These are phyloP conservation scores for Centruroides sculpturatus DNA, from an alignment of 1,140 invertebrate species.

Conservation along the genomic window DNA sequence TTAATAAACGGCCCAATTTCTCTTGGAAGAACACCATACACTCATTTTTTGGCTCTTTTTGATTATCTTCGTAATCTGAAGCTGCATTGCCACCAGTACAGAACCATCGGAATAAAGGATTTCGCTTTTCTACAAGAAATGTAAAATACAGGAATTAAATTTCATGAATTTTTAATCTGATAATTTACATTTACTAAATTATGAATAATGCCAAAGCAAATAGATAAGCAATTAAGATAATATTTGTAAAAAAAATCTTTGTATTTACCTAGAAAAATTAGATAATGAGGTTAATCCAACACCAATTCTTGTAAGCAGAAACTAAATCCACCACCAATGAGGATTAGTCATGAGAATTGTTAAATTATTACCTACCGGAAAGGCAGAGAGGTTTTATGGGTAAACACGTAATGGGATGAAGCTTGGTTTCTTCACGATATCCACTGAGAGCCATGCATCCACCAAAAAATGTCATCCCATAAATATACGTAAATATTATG, in stretches of 20 bases:
- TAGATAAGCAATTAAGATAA: too few relatives aligned
- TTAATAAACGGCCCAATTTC: constrained; percentile 55
- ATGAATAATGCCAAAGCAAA: too few relatives aligned
- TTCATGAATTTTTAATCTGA: too few relatives aligned
- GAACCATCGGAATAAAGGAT: constrained; percentile 58
- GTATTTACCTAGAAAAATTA: too few relatives aligned
- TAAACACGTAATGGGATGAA: constrained; percentile 57
- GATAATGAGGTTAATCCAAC: too few relatives aligned
- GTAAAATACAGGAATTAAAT: not conserved
- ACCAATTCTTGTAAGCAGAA: too few relatives aligned
- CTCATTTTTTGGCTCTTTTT: constrained; percentile 62
- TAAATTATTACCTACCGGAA: constrained; percentile 35
- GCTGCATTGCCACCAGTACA: constrained; percentile 50
- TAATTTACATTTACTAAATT: too few relatives aligned
- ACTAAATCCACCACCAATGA: too few relatives aligned
- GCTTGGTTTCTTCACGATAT: constrained; percentile 65
- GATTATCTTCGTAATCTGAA: constrained; percentile 38
- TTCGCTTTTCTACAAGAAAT: constrained; percentile 44
- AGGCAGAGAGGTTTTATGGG: constrained; percentile 29
- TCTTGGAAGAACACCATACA: constrained; percentile 79
- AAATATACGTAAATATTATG: constrained; percentile 80
- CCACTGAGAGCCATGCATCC: constrained; percentile 79
- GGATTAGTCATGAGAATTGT: too few relatives aligned
- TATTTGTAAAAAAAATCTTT: too few relatives aligned
- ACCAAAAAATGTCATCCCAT: constrained; percentile 87